Evolutionary conservation across 2,113 vertebrate species (phyloP).

Genomic region (Prietella phreatophila): DNA sequence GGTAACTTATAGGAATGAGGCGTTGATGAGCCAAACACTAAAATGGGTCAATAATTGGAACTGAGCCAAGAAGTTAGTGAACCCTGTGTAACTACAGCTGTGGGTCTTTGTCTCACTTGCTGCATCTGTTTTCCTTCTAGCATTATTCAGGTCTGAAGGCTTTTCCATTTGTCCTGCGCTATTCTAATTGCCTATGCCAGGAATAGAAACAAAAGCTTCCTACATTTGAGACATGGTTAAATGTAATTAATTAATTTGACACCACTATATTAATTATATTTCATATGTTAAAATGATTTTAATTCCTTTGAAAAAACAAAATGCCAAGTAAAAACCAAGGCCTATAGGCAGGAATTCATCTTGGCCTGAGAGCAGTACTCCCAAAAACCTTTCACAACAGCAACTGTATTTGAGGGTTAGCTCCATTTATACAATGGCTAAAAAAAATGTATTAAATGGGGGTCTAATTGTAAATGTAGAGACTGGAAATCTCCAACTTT

Average conservation of each 20-base stretch:
- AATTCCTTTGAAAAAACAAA: not conserved
- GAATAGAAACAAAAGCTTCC: not conserved
- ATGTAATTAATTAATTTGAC: not conserved
- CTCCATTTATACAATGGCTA: not conserved
- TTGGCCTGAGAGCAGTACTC: not conserved
- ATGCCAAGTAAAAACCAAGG: not conserved
- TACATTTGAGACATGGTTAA: not conserved
- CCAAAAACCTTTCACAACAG: not conserved
- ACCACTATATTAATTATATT: not conserved
- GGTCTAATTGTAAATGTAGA: not conserved
- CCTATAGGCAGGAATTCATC: not conserved
- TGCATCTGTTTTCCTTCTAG: conserved; percentile 17
- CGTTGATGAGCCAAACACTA: not conserved
- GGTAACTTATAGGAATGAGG: conserved; percentile 25
- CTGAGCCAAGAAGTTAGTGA: conserved; percentile 5
- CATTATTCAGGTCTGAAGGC: not conserved
- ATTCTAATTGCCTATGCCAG: not conserved
- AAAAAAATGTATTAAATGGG: not conserved
- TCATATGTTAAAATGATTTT: not conserved
- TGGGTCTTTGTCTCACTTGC: not conserved
- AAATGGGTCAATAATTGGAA: conserved; percentile 35
- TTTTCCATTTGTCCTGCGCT: not conserved
- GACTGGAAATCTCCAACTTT: not conserved
- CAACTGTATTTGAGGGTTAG: not conserved
- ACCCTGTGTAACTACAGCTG: not conserved